Evolutionary conservation across 2,113 vertebrate genomes (phyloP).

Genomic region (Laticauda colubrina): DNA sequence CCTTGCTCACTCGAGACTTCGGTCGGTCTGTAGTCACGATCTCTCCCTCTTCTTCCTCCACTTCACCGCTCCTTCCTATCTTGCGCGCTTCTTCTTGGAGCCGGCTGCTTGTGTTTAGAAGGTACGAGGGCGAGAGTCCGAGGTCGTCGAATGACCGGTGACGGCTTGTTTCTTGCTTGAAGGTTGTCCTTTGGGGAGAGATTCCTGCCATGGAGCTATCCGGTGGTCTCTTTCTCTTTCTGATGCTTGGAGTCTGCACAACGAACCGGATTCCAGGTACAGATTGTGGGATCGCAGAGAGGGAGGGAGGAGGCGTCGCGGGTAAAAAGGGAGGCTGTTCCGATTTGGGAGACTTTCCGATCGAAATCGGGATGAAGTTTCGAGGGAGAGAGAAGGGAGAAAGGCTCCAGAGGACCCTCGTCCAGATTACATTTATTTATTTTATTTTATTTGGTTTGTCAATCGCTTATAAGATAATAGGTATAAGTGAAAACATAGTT

Average conservation of each 20-base stretch:
- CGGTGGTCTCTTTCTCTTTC: constrained; percentile 71
- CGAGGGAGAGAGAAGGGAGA: not conserved
- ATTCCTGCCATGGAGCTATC: constrained; percentile 76
- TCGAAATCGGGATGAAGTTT: not conserved
- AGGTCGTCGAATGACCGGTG: not conserved
- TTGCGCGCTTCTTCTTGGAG: not conserved
- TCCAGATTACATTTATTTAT: no score
- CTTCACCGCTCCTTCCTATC: not conserved
- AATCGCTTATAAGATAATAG: no score
- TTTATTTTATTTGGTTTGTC: no score
- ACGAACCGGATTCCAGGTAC: constrained; percentile 84
- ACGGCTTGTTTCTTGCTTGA: constrained; percentile 18
- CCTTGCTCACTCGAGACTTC: not conserved
- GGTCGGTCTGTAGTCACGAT: not conserved
- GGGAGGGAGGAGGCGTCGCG: not conserved
- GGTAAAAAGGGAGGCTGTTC: no score
- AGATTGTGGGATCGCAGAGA: not conserved
- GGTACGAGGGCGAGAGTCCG: not conserved
- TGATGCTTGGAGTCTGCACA: constrained; percentile 72
- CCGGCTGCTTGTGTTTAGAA: not conserved
- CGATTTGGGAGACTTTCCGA: not conserved
- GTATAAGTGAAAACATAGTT: no score
- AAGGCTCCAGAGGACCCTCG: not conserved
- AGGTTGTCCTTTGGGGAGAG: constrained; percentile 50
- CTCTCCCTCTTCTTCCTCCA: not conserved